Evolutionary conservation across 2,888 invertebrate species (phyloP).

Genomic region (Quadriops clusia): DNA sequence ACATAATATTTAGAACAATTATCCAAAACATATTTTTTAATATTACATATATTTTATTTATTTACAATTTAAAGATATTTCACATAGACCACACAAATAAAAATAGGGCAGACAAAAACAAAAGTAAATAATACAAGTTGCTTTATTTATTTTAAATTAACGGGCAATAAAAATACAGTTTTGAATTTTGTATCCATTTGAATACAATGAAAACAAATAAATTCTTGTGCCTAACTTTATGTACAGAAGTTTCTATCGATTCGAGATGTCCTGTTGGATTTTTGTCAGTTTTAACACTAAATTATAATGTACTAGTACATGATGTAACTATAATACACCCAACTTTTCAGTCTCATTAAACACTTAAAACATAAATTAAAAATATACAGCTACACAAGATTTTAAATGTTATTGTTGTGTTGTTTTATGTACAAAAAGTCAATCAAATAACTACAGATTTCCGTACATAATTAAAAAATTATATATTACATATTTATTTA

Average conservation of each 20-base stretch:
- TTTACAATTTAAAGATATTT: too few species aligned
- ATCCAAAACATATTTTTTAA: too few species aligned
- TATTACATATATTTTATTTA: too few species aligned
- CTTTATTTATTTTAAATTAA: slow-evolving; percentile 23
- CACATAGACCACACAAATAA: too few species aligned
- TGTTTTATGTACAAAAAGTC: too few species aligned
- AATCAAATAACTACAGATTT: too few species aligned
- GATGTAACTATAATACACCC: slow-evolving; percentile 24
- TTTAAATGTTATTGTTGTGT: slow-evolving; percentile 7
- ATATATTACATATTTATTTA: too few species aligned
- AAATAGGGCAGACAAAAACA: background rate
- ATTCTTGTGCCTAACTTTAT: slow-evolving; percentile 12
- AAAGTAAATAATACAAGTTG: slow-evolving; percentile 12
- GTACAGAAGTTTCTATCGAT: too few species aligned
- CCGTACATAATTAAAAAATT: slow-evolving; percentile 11
- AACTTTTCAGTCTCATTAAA: slow-evolving; percentile 23
- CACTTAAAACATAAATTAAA: slow-evolving; percentile 15
- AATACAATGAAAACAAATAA: slow-evolving; percentile 19
- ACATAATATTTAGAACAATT: too few species aligned
- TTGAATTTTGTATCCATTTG: slow-evolving; percentile 23
- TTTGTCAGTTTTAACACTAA: too few species aligned
- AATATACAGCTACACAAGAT: slow-evolving; percentile 8
- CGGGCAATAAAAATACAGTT: slow-evolving; percentile 28
- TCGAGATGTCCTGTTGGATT: too few species aligned
- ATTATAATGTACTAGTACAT: slow-evolving; percentile 11